Conservation (phyloP, 2,113 vertebrate species). For the Alethe castanea region DNA sequence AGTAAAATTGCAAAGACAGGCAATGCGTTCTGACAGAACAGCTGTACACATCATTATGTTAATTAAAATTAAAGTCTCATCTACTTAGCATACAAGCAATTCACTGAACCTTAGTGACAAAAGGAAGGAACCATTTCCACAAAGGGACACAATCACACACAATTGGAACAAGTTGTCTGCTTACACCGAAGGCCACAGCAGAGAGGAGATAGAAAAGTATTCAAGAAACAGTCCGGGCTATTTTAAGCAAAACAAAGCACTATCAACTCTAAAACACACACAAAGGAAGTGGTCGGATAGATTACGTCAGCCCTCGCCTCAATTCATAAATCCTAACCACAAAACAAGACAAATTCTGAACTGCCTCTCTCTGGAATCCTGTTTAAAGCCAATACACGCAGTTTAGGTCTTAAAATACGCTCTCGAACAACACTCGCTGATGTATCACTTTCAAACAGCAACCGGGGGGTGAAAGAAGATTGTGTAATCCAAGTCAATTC, state of each 20-base stretch:
- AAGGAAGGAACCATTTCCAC: background rate
- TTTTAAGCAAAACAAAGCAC: conserved; percentile 56
- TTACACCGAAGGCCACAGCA: background rate
- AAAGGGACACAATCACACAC: background rate
- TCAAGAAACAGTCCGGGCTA: conserved; percentile 17
- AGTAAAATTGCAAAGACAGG: background rate
- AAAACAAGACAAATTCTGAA: conserved; percentile 67
- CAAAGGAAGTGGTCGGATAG: conserved; percentile 76
- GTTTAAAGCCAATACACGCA: conserved; percentile 41
- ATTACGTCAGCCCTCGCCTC: conserved; percentile 78
- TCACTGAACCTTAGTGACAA: conserved; percentile 41
- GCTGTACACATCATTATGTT: conserved; percentile 59
- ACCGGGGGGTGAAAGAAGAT: conserved; percentile 13
- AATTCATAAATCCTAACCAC: conserved; percentile 78
- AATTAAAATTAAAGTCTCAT: conserved; percentile 70
- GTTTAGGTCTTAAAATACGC: conserved; percentile 32
- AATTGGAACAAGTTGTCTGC: background rate
- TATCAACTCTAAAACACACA: conserved; percentile 66
- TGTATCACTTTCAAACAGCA: conserved; percentile 59
- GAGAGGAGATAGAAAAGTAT: background rate
- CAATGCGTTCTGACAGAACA: conserved; percentile 47
- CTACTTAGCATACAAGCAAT: conserved; percentile 29
- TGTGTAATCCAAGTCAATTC: conserved; percentile 76
- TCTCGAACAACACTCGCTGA: conserved; percentile 44
- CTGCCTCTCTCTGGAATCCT: conserved; percentile 52